A percentile compares a stretch with the other conserved stretches of the same genome.
Evolutionary conservation across 1,140 invertebrate species (phyloP).

Genomic region (Brachionus asplanchnoidis): DNA sequence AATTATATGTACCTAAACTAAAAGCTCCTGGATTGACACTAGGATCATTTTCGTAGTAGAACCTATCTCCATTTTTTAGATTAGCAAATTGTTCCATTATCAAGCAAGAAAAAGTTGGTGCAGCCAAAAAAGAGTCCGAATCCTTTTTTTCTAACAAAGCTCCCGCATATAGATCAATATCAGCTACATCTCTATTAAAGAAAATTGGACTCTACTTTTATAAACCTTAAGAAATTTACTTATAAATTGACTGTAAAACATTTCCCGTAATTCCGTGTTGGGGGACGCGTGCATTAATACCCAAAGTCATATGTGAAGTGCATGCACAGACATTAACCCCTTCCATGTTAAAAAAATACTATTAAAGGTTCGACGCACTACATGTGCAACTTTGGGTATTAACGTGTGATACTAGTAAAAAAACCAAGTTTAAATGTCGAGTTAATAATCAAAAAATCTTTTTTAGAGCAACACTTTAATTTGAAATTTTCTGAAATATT

Average conservation of each 20-base stretch:
- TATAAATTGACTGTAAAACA: background rate
- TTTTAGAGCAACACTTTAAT: too few species aligned
- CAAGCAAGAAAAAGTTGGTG: conserved; percentile 1
- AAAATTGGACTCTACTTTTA: background rate
- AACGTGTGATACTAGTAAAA: too few species aligned
- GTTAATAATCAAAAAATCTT: too few species aligned
- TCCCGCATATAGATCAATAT: conserved; percentile 30
- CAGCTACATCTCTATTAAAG: background rate
- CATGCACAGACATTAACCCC: too few species aligned
- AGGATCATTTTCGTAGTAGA: conserved; percentile 34
- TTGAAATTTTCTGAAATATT: too few species aligned
- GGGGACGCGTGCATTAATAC: too few species aligned
- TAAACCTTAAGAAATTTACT: background rate
- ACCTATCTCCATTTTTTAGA: conserved; percentile 14
- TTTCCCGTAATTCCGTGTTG: too few species aligned
- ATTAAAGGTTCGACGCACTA: too few species aligned
- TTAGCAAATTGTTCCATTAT: conserved; percentile 28
- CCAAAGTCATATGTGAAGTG: too few species aligned
- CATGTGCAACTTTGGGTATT: too few species aligned
- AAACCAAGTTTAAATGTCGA: too few species aligned
- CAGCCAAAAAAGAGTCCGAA: conserved; percentile 51
- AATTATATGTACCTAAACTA: background rate
- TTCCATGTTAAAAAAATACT: too few species aligned
- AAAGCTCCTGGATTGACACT: background rate
- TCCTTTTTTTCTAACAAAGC: background rate